These are phyloP conservation scores for Mormyrus lacerda DNA, from an alignment of 2,113 vertebrate genomes.

Conservation along the genomic window DNA sequence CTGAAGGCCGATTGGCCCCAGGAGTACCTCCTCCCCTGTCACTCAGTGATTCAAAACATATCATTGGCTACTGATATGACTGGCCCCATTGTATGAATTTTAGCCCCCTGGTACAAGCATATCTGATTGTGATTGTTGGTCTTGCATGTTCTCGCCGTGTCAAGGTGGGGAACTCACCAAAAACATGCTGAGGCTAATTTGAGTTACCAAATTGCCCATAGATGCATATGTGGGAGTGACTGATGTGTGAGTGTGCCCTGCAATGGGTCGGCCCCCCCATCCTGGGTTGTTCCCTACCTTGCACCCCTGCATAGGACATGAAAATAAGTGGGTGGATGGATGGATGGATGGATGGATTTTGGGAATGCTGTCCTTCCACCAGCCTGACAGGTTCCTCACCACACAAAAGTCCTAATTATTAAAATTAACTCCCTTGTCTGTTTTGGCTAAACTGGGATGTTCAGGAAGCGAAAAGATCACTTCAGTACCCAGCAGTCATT, in stretches of 20 bases:
- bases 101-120: background rate
- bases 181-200: too few species aligned
- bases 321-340: too few species aligned
- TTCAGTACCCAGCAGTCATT: background rate
- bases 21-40: background rate
- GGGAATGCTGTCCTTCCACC: background rate
- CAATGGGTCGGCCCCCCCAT: background rate
- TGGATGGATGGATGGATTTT: background rate
- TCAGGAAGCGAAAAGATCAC: background rate
- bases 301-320: background rate
- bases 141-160: background rate
- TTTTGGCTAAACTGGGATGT: background rate
- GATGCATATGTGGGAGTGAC: background rate
- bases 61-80: background rate
- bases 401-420: background rate
- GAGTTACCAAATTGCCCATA: background rate
- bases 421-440: background rate
- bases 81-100: background rate
- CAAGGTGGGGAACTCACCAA: too few species aligned
- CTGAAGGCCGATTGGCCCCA: background rate
- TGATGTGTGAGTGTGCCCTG: background rate
- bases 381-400: background rate
- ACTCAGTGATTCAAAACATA: background rate
- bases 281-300: background rate
- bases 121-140: background rate